Base-by-base conservation (phyloP, 2,113 vertebrate species). In the Eudorcas thomsonii region DNA sequence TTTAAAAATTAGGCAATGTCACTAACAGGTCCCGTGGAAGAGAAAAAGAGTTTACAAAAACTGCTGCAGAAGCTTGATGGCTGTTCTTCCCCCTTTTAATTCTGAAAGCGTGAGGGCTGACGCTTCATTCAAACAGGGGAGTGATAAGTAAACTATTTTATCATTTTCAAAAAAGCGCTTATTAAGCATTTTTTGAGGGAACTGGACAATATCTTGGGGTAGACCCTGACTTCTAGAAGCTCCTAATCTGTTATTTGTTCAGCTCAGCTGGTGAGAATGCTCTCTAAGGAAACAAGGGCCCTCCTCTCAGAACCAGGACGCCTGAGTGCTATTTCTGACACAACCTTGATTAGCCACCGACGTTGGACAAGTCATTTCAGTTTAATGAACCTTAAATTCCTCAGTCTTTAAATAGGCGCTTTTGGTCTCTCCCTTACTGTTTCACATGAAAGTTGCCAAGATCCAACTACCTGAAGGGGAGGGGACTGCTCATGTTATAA, bases 1-100 rank as follows among this genome's bases (percentile, higher is more conserved):
- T 97, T 74, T 90, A 92, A 98, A 96, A 97, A 97, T 74, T 8
- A 77, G 15, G 45, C 19, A 67, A 33, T 25, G 55, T 48, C 33
- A 74, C 67, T 80, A 48, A 94, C 2, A 83, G 55, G 43, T 57
- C 48, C 71, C 28, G 21, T 21, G 71, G 25, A 93, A 36, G 6
- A 88, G 43, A 55, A 94, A 62, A 90, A n/a, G 7, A 57, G 62
- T 54, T 91, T 39, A 13, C 57, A 64, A 78, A 84, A 85, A 67
- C 57, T 45, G 2, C 13, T 30, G 91, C 48, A 33, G 9, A 82
- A 90, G 26, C 85, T 88, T 91, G 30, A 71, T 10, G 7, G 33
- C n/a, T 82, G 17, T 17, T n/a, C 17, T 88, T 10, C 0, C 9
- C 54, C 1, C 6, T 91, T 85, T 52, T 67, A 33, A 90, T 83